These are phyloP conservation scores for Euclidia mi DNA, from an alignment of 2,888 invertebrate genomes.

Conservation along the genomic window DNA sequence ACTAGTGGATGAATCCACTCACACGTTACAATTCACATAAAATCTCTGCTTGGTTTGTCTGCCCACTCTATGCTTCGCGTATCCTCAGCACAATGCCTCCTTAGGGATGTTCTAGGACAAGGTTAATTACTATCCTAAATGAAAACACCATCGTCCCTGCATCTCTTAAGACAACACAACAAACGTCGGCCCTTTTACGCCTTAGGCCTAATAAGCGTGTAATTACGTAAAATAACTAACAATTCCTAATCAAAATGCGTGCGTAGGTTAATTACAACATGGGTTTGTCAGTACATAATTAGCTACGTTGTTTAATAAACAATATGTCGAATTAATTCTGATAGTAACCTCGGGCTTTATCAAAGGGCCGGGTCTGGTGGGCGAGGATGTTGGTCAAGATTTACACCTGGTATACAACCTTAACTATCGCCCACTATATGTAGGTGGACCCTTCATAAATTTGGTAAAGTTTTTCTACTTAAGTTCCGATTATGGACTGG, in stretches of 20 bases:
- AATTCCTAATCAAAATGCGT: conserved; percentile 1
- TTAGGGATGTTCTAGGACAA: no score
- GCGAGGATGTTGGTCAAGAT: conserved; percentile 42
- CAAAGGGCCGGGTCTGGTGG: conserved; percentile 43
- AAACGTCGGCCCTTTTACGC: no score
- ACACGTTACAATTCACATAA: no score
- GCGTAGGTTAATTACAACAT: conserved; percentile 17
- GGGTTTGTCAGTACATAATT: not conserved
- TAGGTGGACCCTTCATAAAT: conserved; percentile 34
- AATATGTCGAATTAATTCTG: conserved; percentile 12
- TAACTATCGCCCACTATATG: conserved; percentile 40
- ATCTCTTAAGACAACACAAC: no score
- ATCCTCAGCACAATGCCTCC: no score
- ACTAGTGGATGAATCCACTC: no score
- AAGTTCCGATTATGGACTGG: no score
- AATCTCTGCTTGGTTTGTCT: no score
- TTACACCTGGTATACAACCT: conserved; percentile 40
- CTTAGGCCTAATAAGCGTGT: no score
- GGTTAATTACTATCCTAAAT: no score
- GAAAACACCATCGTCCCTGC: no score
- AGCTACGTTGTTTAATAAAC: conserved; percentile 8
- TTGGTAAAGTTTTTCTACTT: not conserved
- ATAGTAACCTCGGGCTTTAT: conserved; percentile 9
- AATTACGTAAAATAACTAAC: not conserved
- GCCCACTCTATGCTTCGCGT: no score